Evolutionary conservation across 2,113 vertebrate genomes (phyloP).

Genomic region (Uropsilus gracilis): DNA sequence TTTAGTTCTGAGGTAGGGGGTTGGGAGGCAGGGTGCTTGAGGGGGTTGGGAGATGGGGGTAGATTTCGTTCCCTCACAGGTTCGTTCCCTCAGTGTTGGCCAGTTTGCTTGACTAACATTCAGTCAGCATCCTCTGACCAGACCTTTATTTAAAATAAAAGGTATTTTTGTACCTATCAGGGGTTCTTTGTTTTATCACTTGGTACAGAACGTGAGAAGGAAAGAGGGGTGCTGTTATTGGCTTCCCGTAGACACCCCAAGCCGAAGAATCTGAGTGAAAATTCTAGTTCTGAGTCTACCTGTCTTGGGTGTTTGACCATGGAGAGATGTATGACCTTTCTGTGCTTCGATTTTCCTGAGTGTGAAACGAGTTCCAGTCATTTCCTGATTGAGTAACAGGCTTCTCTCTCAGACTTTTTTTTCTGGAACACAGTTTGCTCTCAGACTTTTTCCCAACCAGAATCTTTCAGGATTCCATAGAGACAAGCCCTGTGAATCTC

Average conservation of each 20-base stretch:
- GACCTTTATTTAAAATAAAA: neutral
- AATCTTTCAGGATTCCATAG: neutral
- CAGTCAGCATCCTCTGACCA: neutral
- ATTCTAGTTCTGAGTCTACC: neutral
- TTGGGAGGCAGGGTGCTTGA: too few relatives aligned
- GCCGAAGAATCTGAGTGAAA: neutral
- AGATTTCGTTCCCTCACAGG: neutral
- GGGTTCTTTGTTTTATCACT: neutral
- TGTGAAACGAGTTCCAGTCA: neutral
- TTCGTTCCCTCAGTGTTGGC: neutral
- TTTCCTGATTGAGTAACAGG: neutral
- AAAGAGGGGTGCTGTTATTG: neutral
- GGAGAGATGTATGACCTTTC: neutral
- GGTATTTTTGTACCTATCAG: neutral
- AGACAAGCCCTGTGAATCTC: neutral
- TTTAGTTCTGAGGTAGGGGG: neutral
- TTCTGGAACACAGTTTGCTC: neutral
- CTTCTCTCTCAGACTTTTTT: neutral
- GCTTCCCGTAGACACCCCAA: neutral
- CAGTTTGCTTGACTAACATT: neutral
- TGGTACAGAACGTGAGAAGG: neutral
- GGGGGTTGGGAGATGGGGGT: too few relatives aligned
- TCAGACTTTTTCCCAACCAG: neutral
- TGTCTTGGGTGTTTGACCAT: slow-evolving; percentile 12
- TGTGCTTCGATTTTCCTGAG: slow-evolving; percentile 21